These are phyloP conservation scores for Hyles lineata DNA, from an alignment of 2,888 invertebrate species.

Conservation along the genomic window DNA sequence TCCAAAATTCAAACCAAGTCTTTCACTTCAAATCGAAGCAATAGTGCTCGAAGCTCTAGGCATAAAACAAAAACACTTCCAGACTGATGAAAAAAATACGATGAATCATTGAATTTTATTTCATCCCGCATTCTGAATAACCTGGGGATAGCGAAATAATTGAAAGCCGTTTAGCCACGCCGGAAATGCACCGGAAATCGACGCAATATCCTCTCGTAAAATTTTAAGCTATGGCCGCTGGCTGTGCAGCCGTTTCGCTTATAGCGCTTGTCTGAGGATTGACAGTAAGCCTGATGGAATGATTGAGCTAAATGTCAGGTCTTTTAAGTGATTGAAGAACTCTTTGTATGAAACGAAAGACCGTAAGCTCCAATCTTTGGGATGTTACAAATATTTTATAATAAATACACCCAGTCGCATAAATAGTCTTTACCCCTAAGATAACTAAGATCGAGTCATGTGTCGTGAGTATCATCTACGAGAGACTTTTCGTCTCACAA, in stretches of 20 bases:
- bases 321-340: no score
- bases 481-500: no score
- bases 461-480: no score
- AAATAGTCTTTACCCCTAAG: no score
- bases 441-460: no score
- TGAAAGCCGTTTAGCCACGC: conserved; percentile 41
- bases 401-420: no score
- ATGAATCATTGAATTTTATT: background rate
- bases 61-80: background rate
- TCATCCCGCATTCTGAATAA: conserved; percentile 33
- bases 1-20: no score
- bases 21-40: background rate
- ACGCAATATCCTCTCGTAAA: conserved; percentile 49
- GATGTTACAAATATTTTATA: no score
- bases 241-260: background rate
- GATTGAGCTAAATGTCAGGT: no score
- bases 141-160: conserved; percentile 43
- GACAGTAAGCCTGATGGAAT: background rate
- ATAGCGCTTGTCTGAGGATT: background rate
- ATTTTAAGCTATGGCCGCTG: conserved; percentile 38
- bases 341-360: no score
- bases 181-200: conserved; percentile 57
- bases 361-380: no score
- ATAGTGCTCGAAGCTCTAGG: background rate
- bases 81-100: background rate